Evolutionary conservation across 1,140 invertebrate species (phyloP), one percentile per base, ranked within the genome.

Genomic region (Babylonia areolata): DNA sequence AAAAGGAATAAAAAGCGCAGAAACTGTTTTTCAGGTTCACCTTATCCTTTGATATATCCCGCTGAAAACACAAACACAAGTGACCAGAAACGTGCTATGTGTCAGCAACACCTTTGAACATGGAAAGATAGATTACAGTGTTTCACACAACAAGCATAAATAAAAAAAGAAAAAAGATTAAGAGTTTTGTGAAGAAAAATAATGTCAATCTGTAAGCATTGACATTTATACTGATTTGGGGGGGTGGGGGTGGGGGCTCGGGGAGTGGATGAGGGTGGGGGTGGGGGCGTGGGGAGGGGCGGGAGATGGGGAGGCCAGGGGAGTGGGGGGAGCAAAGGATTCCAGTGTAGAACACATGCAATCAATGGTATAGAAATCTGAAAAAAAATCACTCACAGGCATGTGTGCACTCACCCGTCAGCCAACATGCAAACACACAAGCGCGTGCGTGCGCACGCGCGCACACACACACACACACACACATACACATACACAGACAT

Each of bases 401-500:
- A 17, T 3, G 33, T 3, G 28, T 33, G 33, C 69, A 71, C 69
- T 20, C 11, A 71, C 23, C 9, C 64, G 23, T 46, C 5, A 46
- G 5, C 23, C 3, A 5, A 71, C 64, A 71, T 33, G 31, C 23
- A 71, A 5, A 23, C 64, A 71, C 64, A 71, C 23, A 71, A 5
- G 31, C 64, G 23, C 15, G 42, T 6, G 5, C 15, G 15, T 46
- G 5, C 42, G 15, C 42, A 46, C 42, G 15, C 42, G 15, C 42
- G 5, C 42, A 6, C 46, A 12, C 46, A 12, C 46, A 12, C 46
- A 12, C 46, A 12, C 46, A 12, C 69, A 2, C 69, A 2, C 69
- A 71, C 69, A 71, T 28, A 71, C 69, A 71, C 69, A 71, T 28
- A 71, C 69, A 71, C 69, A 71, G 12, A 71, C 69, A 33, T 28